Percentiles rank a stretch among this genome's conserved stretches.
phyloP scores from a whole-genome alignment of 2,113 vertebrate species.

The Petroica traversi region DNA sequence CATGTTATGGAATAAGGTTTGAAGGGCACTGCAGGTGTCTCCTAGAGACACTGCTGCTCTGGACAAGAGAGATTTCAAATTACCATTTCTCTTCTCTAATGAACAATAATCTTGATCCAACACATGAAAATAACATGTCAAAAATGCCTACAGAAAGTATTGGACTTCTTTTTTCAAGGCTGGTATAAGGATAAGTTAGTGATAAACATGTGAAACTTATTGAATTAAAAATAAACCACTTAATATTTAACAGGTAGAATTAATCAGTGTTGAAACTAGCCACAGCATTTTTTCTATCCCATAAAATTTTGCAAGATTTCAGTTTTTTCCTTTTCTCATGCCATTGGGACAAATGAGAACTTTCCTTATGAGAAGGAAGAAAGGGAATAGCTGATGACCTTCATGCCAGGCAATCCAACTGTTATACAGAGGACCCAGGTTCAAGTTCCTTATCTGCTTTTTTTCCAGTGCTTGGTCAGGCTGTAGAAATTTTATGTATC shows the following conservation, averaged over 20 bases:
- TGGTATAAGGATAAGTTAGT: background rate
- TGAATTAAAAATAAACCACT: background rate
- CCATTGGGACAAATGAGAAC: background rate
- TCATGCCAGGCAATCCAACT: background rate
- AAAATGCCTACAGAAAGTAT: background rate
- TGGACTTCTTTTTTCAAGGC: background rate
- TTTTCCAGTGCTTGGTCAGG: background rate
- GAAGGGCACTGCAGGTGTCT: conserved; percentile 11
- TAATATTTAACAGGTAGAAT: background rate
- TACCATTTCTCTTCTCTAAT: conserved; percentile 1
- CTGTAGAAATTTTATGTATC: background rate
- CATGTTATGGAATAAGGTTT: background rate
- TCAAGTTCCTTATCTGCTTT: background rate
- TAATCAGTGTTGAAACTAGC: background rate
- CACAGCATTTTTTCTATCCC: background rate
- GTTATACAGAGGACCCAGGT: background rate
- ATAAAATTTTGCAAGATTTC: background rate
- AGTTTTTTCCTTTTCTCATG: background rate
- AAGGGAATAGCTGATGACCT: background rate
- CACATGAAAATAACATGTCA: background rate
- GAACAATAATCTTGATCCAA: conserved; percentile 1
- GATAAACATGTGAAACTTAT: background rate
- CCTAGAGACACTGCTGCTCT: background rate
- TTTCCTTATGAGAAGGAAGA: background rate
- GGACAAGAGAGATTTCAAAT: conserved; percentile 1